Evolutionary conservation across 2,888 invertebrate species (phyloP).

Genomic region (Himalopsyche tibetana): DNA sequence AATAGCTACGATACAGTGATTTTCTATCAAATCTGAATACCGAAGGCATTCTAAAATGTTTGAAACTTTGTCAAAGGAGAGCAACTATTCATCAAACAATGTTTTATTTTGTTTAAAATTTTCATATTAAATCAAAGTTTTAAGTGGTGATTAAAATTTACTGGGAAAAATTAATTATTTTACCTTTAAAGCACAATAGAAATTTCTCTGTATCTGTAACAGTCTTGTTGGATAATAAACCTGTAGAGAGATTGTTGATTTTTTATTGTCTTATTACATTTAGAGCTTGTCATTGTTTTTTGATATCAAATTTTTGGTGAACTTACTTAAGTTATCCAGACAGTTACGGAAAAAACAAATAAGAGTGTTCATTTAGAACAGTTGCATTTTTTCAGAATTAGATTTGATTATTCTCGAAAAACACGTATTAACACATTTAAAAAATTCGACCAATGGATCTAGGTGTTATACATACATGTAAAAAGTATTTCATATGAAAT

Average conservation of each 20-base stretch:
- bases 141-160: conserved; percentile 34
- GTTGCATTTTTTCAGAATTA: too few relatives aligned
- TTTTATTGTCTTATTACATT: not conserved
- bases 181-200: not conserved
- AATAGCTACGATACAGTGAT: not conserved
- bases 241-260: not conserved
- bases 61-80: conserved; percentile 2
- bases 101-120: conserved; percentile 23
- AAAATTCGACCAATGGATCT: too few relatives aligned
- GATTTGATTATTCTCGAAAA: too few relatives aligned
- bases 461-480: too few relatives aligned
- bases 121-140: not conserved
- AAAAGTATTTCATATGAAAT: too few relatives aligned
- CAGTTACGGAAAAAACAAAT: too few relatives aligned
- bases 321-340: too few relatives aligned
- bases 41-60: not conserved
- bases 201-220: not conserved
- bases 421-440: too few relatives aligned
- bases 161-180: conserved; percentile 1
- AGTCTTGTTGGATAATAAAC: not conserved
- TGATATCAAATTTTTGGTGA: not conserved
- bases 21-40: conserved; percentile 15
- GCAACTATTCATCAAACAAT: conserved; percentile 9
- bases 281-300: not conserved
- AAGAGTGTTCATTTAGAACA: too few relatives aligned